Percentiles rank a stretch among this genome's conserved stretches.
Conservation (phyloP, 2,888 invertebrate species). For the Philaethria dido region DNA sequence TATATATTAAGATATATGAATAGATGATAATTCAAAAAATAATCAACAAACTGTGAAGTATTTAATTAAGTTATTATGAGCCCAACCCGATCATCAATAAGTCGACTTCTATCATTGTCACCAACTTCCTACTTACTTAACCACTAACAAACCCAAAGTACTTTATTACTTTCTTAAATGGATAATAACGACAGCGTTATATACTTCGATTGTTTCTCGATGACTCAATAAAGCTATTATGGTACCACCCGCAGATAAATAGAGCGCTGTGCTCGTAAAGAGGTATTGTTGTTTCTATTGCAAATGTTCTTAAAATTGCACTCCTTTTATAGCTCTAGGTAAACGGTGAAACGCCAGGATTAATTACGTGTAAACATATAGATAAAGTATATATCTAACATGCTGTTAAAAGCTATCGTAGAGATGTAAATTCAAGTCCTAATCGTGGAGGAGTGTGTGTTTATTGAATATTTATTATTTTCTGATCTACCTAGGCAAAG, state of each 20-base stretch:
- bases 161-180: constrained; percentile 36
- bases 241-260: constrained; percentile 69
- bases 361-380: neutral
- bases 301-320: constrained; percentile 33
- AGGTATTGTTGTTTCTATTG: constrained; percentile 41
- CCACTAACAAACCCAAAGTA: constrained; percentile 15
- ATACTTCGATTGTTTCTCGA: constrained; percentile 44
- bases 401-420: neutral
- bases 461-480: neutral
- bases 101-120: neutral
- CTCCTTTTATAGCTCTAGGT: neutral
- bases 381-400: neutral
- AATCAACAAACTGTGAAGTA: no score
- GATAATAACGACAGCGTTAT: constrained; percentile 38
- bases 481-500: no score
- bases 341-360: neutral
- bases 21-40: no score
- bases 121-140: neutral
- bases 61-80: no score
- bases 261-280: constrained; percentile 65
- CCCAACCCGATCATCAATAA: no score
- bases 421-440: neutral
- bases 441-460: neutral
- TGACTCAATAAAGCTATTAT: constrained; percentile 53
- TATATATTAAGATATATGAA: no score